Evolutionary conservation across 2,797 vertebrate species (phyloP).

Genomic region (Distichodus sexfasciatus): DNA sequence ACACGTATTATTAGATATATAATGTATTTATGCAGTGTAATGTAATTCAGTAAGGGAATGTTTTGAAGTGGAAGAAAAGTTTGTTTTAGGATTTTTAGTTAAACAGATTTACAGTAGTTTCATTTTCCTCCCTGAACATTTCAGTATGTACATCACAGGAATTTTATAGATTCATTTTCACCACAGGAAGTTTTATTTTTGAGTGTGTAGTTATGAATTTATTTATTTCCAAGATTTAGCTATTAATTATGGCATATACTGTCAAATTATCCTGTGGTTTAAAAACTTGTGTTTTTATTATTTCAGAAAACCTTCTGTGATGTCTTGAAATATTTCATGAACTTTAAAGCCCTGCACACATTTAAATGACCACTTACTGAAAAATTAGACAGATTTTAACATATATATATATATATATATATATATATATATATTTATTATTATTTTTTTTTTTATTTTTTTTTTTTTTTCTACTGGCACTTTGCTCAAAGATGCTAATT

Average conservation of each 20-base stretch:
- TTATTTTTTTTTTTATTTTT: background rate
- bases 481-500: background rate
- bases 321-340: background rate
- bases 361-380: background rate
- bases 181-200: background rate
- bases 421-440: background rate
- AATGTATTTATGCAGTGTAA: constrained; percentile 4
- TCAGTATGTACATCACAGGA: background rate
- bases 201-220: too few species aligned
- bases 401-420: too few species aligned
- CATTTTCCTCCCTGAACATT: background rate
- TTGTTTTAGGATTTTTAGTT: constrained; percentile 1
- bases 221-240: constrained; percentile 21
- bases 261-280: background rate
- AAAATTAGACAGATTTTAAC: too few species aligned
- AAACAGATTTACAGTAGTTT: background rate
- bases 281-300: too few species aligned
- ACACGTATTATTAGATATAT: background rate
- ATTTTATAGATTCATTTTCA: background rate
- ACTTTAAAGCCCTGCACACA: background rate
- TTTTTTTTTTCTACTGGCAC: background rate
- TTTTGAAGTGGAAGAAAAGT: background rate
- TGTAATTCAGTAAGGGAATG: background rate
- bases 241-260: background rate
- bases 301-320: background rate